Base-by-base conservation (phyloP, 2,888 invertebrate genomes). In the Spodoptera picta region DNA sequence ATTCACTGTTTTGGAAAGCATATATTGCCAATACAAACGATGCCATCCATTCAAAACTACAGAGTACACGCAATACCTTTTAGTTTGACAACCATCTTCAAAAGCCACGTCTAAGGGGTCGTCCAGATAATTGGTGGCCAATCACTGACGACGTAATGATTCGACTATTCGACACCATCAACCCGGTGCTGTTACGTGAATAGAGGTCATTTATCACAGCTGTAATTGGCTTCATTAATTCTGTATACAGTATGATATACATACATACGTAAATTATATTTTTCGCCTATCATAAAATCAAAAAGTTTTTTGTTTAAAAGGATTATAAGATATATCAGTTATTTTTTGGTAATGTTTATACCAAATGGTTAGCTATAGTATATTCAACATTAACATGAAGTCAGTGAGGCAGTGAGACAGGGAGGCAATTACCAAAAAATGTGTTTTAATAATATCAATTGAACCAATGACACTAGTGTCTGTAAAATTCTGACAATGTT, bases 181-280 rank as follows among this genome's bases (percentile, higher is more conserved):
- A 50, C 55, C 57, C 68, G 36, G 36, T 36, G 7, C 23, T 59
- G 71, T 69, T 73, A 71, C 64, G 74, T 79, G 73, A 76, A 80
- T 68, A 65, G 59, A 70, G 71, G 78, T 83, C 65, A 82, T 83
- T 82, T 82, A 79, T 83, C 74, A 81, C 66, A 23, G 50, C 23
- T 59, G 71, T 67, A 73, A 68, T 75, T 51, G 58, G 27, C 49
- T 54, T 51, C 48, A 42, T 67, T 73, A 61, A 55, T 55, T 60
- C 60, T 60, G 31, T 71, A 63, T 76, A 79, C 77, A 69, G 74
- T 14, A 48, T 9, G 72, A 62, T 60, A 44, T 23, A 60, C 24
- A 59, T 44, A 14, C 14, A 14, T 14, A 14, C 14, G 14, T 14
- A 14, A 14, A 14, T 14, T 14, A 14, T 14, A 14, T 14, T 14